phyloP scores from a whole-genome alignment of 2,797 vertebrate genomes.

The Amphiprion clarkii region DNA sequence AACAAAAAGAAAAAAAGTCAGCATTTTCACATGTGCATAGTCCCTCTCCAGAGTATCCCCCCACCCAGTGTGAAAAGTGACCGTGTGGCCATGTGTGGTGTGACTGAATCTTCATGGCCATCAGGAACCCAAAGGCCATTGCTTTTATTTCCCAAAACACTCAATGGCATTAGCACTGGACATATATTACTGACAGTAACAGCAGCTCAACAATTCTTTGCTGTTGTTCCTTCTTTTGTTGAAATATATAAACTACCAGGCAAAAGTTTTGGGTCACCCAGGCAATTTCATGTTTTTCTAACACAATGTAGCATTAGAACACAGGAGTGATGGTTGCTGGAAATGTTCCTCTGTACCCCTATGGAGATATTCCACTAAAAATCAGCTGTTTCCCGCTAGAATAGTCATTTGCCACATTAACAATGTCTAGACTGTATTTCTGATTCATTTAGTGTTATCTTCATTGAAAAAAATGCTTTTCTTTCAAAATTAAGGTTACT shows the following conservation, averaged over 20 bases:
- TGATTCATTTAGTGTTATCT: too few species aligned
- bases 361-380: too few species aligned
- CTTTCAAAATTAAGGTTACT: too few species aligned
- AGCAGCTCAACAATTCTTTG: neutral
- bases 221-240: neutral
- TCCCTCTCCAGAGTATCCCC: conserved; percentile 2
- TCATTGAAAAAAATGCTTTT: too few species aligned
- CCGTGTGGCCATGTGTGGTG: conserved; percentile 33
- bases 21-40: conserved; percentile 8
- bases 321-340: too few species aligned
- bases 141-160: neutral
- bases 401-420: too few species aligned
- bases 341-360: too few species aligned
- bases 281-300: too few species aligned
- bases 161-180: neutral
- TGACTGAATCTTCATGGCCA: conserved; percentile 15
- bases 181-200: neutral
- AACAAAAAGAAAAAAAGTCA: neutral
- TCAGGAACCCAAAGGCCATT: neutral
- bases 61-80: conserved; percentile 30
- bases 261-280: too few species aligned
- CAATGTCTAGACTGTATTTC: too few species aligned
- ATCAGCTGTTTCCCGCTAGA: too few species aligned
- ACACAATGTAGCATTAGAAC: too few species aligned
- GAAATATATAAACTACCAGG: neutral